These are phyloP conservation scores for Argya squamiceps DNA, from an alignment of 2,797 vertebrate species.

Conservation along the genomic window DNA sequence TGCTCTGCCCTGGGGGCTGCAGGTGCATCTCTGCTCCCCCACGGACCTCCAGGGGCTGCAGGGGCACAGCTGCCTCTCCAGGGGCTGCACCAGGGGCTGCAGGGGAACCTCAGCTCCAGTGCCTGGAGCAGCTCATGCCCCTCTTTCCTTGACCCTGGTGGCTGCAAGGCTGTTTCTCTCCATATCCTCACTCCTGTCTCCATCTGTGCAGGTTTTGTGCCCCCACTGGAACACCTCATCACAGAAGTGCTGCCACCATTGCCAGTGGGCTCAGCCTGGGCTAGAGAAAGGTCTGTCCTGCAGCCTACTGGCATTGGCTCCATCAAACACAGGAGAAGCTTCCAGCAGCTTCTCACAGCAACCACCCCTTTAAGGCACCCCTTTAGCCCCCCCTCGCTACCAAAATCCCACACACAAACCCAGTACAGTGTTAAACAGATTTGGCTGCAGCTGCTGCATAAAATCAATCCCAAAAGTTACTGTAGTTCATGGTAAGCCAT, in stretches of 20 bases:
- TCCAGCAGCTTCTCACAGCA: neutral
- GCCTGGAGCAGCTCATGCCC: neutral
- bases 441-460: neutral
- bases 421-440: neutral
- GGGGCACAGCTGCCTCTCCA: neutral
- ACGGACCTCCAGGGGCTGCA: neutral
- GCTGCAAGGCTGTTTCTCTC: neutral
- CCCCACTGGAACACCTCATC: neutral
- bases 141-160: neutral
- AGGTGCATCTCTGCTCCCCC: neutral
- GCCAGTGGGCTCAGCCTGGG: neutral
- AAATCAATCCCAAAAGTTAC: neutral
- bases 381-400: accelerated
- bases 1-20: neutral
- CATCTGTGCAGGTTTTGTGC: neutral
- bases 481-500: neutral
- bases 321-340: neutral
- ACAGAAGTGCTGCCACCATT: neutral
- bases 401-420: neutral
- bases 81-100: neutral
- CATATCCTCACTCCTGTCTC: neutral
- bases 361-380: too few relatives aligned
- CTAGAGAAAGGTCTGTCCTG: neutral
- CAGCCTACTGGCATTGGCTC: neutral
- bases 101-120: neutral